Evolutionary conservation across 53 echinoderm and acorn worm genomes (phyloP).

Genomic region (Crossaster papposus): DNA sequence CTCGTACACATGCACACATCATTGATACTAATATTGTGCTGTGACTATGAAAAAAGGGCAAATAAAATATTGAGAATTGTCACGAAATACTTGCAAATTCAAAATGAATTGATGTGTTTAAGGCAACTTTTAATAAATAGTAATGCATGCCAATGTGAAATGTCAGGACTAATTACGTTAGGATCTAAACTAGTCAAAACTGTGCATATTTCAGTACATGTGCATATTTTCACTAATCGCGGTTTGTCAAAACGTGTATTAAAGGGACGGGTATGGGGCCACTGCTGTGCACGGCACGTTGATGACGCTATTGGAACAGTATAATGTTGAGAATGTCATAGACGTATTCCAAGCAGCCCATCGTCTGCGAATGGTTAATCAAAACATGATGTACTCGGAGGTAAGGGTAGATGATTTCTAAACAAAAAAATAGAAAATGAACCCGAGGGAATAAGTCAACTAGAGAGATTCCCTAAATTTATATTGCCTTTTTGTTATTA

Average conservation of each 20-base stretch:
- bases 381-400: conserved; percentile 19
- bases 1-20: too few species aligned
- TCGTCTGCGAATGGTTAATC: background rate
- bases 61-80: too few species aligned
- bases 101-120: too few species aligned
- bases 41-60: too few species aligned
- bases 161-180: too few species aligned
- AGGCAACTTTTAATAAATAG: too few species aligned
- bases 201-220: too few species aligned
- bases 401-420: background rate
- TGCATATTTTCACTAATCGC: background rate
- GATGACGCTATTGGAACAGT: conserved; percentile 12
- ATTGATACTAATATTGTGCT: too few species aligned
- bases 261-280: background rate
- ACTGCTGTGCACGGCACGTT: background rate
- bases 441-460: background rate
- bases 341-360: conserved; percentile 32
- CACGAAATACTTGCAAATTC: too few species aligned
- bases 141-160: too few species aligned
- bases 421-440: background rate
- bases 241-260: background rate
- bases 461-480: too few species aligned
- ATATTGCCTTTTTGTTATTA: too few species aligned
- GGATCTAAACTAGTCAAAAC: background rate
- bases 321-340: background rate